Evolutionary conservation across 2,113 vertebrate genomes (phyloP).

Genomic region (Willisornis vidua): DNA sequence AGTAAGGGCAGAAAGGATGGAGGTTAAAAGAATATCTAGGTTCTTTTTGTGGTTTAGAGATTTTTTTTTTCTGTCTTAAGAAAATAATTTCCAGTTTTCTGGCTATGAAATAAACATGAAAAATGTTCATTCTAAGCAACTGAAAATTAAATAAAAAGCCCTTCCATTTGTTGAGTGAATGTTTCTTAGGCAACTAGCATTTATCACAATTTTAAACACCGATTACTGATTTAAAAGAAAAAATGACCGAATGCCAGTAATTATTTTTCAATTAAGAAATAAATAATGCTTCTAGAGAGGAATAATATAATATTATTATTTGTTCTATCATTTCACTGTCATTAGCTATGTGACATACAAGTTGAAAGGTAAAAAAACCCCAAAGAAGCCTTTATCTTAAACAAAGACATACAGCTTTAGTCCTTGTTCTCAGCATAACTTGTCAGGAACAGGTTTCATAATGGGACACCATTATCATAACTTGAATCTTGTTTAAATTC

Average conservation of each 20-base stretch:
- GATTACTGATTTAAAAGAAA: neutral
- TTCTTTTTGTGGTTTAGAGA: neutral
- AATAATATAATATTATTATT: neutral
- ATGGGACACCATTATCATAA: constrained; percentile 61
- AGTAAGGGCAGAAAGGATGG: neutral
- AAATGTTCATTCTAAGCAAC: neutral
- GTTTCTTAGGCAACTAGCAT: neutral
- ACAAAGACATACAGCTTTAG: neutral
- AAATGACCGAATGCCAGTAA: neutral
- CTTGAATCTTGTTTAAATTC: constrained; percentile 73
- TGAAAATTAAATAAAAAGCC: neutral
- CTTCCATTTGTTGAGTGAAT: neutral
- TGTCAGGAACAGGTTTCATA: constrained; percentile 46
- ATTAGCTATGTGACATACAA: neutral
- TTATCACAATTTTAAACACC: neutral
- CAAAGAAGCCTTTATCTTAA: neutral
- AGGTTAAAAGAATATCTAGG: neutral
- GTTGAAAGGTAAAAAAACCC: neutral
- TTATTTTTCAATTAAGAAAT: neutral
- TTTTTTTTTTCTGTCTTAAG: neutral
- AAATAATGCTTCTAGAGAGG: neutral
- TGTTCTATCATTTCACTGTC: neutral
- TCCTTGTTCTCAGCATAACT: constrained; percentile 36
- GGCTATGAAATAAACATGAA: neutral
- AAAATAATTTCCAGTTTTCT: neutral